phyloP scores from a whole-genome alignment of 2,113 vertebrate species.

The Chrysemys picta region DNA sequence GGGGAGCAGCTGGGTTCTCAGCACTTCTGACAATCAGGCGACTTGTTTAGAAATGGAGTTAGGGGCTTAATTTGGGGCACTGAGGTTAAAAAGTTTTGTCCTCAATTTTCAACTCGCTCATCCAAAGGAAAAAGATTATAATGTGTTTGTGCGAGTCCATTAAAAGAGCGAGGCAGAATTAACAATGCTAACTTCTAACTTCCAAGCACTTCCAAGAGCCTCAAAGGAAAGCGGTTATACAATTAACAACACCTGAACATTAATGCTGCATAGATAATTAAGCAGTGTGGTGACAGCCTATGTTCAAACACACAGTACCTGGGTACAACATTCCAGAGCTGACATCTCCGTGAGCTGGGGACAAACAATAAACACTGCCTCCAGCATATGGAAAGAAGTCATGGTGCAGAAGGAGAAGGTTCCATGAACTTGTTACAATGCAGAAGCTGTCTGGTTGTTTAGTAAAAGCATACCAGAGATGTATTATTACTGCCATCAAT shows the following conservation, averaged over 20 bases:
- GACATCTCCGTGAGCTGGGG: not conserved
- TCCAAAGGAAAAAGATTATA: not conserved
- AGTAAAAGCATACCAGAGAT: not conserved
- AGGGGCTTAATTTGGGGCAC: not conserved
- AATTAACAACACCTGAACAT: fast-evolving
- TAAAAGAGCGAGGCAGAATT: not conserved
- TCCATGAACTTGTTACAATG: fast-evolving
- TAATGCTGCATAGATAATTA: not conserved
- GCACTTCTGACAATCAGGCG: not conserved
- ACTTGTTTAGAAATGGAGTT: not conserved
- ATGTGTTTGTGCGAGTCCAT: not conserved
- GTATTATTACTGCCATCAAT: not conserved
- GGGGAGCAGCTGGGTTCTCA: not conserved
- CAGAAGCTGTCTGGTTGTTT: not conserved
- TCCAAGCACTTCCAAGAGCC: not conserved
- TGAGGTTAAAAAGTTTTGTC: not conserved
- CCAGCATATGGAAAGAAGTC: not conserved
- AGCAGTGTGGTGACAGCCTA: not conserved
- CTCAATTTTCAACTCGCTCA: not conserved
- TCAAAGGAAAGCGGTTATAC: not conserved
- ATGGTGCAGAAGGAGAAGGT: not conserved
- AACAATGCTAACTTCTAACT: not conserved
- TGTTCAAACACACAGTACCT: not conserved
- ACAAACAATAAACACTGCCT: not conserved
- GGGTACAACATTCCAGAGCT: not conserved